Evolutionary conservation across 2,113 vertebrate species (phyloP), one percentile per base, ranked within the genome.

Genomic region (Dasypus novemcinctus): DNA sequence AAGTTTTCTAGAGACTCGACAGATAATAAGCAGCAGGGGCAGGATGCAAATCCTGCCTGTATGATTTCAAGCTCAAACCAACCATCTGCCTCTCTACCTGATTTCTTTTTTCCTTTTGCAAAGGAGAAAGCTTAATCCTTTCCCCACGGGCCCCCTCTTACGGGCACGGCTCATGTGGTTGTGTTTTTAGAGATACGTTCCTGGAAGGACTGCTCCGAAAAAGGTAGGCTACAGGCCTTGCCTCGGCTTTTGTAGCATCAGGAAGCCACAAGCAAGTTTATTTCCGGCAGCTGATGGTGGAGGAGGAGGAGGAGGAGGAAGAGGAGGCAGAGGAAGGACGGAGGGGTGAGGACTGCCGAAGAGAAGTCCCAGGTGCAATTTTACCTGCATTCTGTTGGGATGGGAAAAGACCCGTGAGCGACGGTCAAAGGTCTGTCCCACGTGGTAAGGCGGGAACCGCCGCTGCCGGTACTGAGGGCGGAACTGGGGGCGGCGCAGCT

Each of bases 331-430:
- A 97, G 95, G 78, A 95, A 94, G 94, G 97, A 95, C 0, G 59
- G 79, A 95, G 84, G 94, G 95, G 91, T 91, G 94, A 97, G 95
- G 95, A 79, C 25, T 59, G 94, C 92, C 52, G 87, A 84, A 95
- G 89, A 93, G 79, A 71, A 93, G 92, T 78, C 87, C 81, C 95
- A 84, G 96, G 95, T 75, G 96, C 95, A 82, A 71, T 86, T 83
- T 98, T 98, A 97, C 97, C 97, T 98, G 97, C 95, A 87, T 97
- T 95, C 97, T 96, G 97, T 82, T 96, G 96, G 97, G 95, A 93
- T 97, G 97, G 96, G 97, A 82, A 96, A 97, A 97, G 97, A 87
- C 96, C 97, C 97, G 91, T 29, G 97, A 91, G 95, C 97, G 96
- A 9, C 93, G 97, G 96, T 92, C 90, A 98, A 89, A 97, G 95